Conservation (phyloP, 1,140 invertebrate species). For the Chironomus tepperi region DNA sequence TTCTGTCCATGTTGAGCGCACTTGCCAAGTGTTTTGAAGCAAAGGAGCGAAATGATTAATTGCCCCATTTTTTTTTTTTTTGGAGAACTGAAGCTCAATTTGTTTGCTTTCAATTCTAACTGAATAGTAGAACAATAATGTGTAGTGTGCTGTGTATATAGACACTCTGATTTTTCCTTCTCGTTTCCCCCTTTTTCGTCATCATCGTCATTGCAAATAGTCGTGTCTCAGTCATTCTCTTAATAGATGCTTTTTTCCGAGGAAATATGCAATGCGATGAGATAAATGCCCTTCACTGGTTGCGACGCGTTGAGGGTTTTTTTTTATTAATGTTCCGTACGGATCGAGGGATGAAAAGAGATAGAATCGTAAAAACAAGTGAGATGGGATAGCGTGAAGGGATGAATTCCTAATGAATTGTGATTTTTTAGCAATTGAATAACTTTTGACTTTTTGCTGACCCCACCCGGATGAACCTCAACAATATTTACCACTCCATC, state of each 20-base stretch:
- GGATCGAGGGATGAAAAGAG: neutral
- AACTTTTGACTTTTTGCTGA: conserved; percentile 7
- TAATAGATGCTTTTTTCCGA: neutral
- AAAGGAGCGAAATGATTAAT: conserved; percentile 3
- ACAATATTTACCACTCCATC: neutral
- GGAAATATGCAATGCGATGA: neutral
- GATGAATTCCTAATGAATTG: conserved; percentile 20
- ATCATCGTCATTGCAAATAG: neutral
- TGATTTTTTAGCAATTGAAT: conserved; percentile 14
- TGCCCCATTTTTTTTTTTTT: neutral
- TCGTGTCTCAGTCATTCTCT: neutral
- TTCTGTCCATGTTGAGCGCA: conserved; percentile 18
- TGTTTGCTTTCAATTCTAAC: conserved; percentile 3
- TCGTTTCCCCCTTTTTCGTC: neutral
- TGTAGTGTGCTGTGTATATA: neutral
- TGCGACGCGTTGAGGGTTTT: conserved; percentile 10
- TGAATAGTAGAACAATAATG: neutral
- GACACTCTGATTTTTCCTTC: neutral
- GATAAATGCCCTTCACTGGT: conserved; percentile 6
- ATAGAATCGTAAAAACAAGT: no score
- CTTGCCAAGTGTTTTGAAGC: neutral
- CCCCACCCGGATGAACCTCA: neutral
- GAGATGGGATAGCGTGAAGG: neutral
- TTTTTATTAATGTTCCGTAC: neutral
- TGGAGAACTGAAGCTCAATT: conserved; percentile 12